Evolutionary conservation across 2,888 invertebrate species (phyloP).

Genomic region (Heliconius erato): DNA sequence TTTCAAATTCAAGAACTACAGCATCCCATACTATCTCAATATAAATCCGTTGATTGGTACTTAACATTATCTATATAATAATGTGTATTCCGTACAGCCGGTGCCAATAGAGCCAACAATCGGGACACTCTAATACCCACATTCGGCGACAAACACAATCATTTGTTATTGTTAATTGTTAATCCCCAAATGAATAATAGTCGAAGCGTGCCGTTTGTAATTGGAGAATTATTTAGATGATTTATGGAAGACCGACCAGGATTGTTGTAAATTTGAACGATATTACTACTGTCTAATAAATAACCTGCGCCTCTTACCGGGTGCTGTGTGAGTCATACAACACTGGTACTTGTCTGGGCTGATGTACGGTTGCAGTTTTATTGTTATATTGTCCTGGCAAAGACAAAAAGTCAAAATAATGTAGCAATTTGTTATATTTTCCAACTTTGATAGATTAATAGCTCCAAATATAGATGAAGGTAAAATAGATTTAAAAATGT

Average conservation of each 20-base stretch:
- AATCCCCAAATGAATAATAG: slow-evolving; percentile 80
- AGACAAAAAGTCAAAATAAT: too few relatives aligned
- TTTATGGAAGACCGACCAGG: slow-evolving; percentile 63
- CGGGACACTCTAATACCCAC: slow-evolving; percentile 34
- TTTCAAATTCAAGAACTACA: neutral
- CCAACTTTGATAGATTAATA: too few relatives aligned
- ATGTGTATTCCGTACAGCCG: slow-evolving; percentile 15
- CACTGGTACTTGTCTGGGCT: slow-evolving; percentile 21
- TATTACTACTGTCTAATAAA: slow-evolving; percentile 68
- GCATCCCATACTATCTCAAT: neutral
- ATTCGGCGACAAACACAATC: slow-evolving; percentile 65
- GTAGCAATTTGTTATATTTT: too few relatives aligned
- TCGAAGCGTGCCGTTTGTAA: slow-evolving; percentile 72
- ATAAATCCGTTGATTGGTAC: neutral
- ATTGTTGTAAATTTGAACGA: slow-evolving; percentile 65
- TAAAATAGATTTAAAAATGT: too few relatives aligned
- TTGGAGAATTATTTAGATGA: slow-evolving; percentile 80
- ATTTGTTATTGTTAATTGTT: slow-evolving; percentile 82
- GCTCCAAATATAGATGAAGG: too few relatives aligned
- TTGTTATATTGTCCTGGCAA: neutral
- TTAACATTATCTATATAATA: neutral
- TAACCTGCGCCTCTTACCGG: slow-evolving; percentile 60
- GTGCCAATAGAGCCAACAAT: slow-evolving; percentile 37
- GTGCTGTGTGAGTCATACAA: slow-evolving; percentile 17
- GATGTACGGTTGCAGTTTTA: slow-evolving; percentile 20